Conservation (phyloP, 1,140 invertebrate genomes). For the Archivesica marissinica region DNA sequence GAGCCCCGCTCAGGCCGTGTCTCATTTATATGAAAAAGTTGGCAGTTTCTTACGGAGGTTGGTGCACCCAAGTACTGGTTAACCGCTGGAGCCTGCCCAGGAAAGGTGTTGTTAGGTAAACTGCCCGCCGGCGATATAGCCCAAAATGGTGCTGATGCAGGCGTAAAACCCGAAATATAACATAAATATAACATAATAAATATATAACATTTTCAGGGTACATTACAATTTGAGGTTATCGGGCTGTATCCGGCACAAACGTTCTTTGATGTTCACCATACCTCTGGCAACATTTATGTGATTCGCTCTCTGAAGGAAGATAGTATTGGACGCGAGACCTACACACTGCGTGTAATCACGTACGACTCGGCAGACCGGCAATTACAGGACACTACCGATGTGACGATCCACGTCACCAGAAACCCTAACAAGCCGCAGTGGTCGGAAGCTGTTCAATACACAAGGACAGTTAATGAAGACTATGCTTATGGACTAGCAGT, state of each 20-base stretch:
- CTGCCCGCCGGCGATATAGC: too few relatives aligned
- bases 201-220: conserved; percentile 68
- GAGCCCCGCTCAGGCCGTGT: too few relatives aligned
- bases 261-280: conserved; percentile 69
- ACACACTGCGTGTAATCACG: conserved; percentile 90
- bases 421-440: conserved; percentile 90
- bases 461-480: conserved; percentile 59
- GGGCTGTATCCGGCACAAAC: conserved; percentile 72
- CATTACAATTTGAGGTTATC: conserved; percentile 60
- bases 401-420: conserved; percentile 93
- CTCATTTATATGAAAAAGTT: too few relatives aligned
- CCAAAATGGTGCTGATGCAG: too few relatives aligned
- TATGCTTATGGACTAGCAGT: conserved; percentile 53
- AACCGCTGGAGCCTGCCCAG: too few relatives aligned
- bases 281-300: conserved; percentile 67
- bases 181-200: too few relatives aligned
- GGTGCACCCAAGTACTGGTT: too few relatives aligned
- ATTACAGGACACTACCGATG: conserved; percentile 90
- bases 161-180: too few relatives aligned
- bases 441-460: conserved; percentile 88
- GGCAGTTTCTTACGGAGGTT: too few relatives aligned
- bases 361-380: conserved; percentile 94
- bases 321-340: conserved; percentile 38
- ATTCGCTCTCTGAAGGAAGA: conserved; percentile 66
- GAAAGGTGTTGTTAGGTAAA: too few relatives aligned